Conservation (phyloP, 2,113 vertebrate species). For the Eptesicus fuscus region DNA sequence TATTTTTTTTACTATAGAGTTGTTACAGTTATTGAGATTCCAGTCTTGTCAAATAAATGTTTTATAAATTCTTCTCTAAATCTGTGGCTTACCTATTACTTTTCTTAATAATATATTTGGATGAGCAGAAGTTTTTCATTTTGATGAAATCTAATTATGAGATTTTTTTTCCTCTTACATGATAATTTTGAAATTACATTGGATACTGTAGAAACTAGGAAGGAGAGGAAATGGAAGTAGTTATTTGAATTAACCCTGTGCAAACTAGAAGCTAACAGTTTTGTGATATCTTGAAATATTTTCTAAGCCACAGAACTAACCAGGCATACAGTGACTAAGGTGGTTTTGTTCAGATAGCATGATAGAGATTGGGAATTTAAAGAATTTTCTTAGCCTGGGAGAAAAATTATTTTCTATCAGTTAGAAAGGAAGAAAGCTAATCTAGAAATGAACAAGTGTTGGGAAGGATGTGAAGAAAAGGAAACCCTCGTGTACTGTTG, state of each 20-base stretch:
- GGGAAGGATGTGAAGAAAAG: background rate
- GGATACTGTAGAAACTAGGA: background rate
- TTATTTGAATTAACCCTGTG: background rate
- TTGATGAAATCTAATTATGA: background rate
- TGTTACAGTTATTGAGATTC: background rate
- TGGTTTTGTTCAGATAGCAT: background rate
- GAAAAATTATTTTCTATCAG: background rate
- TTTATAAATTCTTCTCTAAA: background rate
- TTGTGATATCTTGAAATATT: slow-evolving; percentile 9
- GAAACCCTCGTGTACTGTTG: background rate
- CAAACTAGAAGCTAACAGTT: background rate
- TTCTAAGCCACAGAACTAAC: background rate
- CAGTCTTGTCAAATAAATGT: background rate
- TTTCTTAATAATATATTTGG: slow-evolving; percentile 26
- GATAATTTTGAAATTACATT: slow-evolving; percentile 3
- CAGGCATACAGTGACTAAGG: background rate
- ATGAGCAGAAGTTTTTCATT: background rate
- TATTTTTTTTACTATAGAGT: background rate
- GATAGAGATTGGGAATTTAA: background rate
- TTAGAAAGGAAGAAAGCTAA: background rate
- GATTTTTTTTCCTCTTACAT: slow-evolving; percentile 14
- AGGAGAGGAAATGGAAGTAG: background rate
- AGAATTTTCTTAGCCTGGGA: background rate
- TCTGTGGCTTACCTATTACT: background rate
- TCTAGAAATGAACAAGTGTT: background rate